Conservation (phyloP, 2,888 invertebrate genomes). For the Clepsis dumicolana region DNA sequence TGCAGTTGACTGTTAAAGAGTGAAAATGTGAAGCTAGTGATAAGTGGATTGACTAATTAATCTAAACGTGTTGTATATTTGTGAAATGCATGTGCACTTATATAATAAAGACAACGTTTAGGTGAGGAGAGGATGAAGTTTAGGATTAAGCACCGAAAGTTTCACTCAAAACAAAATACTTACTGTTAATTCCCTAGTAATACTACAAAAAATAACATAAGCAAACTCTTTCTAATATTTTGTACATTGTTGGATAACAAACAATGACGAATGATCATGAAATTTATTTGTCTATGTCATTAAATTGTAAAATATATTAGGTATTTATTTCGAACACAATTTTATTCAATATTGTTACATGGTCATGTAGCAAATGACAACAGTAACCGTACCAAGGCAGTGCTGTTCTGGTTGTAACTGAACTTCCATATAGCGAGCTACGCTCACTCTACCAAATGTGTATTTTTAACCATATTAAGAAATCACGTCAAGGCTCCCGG, state of each 20-base stretch:
- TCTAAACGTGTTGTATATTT: neutral
- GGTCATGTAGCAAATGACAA: too few relatives aligned
- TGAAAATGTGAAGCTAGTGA: slow-evolving; percentile 2
- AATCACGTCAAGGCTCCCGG: slow-evolving; percentile 64
- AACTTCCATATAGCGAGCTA: neutral
- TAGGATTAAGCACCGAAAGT: neutral
- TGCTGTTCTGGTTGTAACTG: neutral
- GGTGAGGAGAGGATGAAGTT: neutral
- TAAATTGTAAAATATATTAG: too few relatives aligned
- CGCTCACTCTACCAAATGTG: slow-evolving; percentile 32
- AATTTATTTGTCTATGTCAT: too few relatives aligned
- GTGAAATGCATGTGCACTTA: neutral
- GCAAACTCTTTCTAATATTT: too few relatives aligned
- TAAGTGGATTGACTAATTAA: slow-evolving; percentile 1
- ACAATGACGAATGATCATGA: too few relatives aligned
- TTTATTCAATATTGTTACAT: too few relatives aligned
- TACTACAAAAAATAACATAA: too few relatives aligned
- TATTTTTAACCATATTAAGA: slow-evolving; percentile 63
- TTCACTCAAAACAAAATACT: too few relatives aligned
- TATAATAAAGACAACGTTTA: neutral
- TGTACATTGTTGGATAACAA: too few relatives aligned
- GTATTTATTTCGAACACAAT: too few relatives aligned
- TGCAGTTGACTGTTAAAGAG: neutral
- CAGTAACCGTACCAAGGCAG: neutral
- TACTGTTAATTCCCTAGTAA: too few relatives aligned